Conservation (phyloP, 64 coral and sea anemone species). For the Stichodactyla helianthus region DNA sequence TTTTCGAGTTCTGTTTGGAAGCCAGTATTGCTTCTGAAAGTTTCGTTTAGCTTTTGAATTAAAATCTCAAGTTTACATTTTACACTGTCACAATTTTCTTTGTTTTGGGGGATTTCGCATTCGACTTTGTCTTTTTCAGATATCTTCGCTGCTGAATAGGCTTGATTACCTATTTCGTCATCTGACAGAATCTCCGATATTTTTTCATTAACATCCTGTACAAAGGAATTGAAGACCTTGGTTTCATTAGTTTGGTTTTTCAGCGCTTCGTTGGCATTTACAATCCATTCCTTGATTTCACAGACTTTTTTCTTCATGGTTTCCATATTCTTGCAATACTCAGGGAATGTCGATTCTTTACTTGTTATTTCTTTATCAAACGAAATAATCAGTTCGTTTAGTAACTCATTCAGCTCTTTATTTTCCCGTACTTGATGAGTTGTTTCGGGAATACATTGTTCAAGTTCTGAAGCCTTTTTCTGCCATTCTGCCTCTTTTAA, state of each 20-base stretch:
- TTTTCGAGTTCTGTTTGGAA: not conserved
- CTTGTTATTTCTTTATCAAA: slow-evolving; percentile 24
- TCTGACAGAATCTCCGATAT: not conserved
- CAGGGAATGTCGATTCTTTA: not conserved
- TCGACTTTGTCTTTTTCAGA: not conserved
- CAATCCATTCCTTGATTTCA: not conserved
- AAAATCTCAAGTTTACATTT: not conserved
- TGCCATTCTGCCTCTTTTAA: not conserved
- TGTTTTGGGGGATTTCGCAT: not conserved
- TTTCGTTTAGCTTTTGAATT: slow-evolving; percentile 21
- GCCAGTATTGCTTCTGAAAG: not conserved
- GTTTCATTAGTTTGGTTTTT: not conserved
- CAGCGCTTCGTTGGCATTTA: not conserved
- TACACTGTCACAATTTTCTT: not conserved
- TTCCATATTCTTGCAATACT: not conserved
- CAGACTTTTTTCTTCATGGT: not conserved
- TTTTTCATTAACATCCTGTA: not conserved
- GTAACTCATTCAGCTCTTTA: slow-evolving; percentile 33
- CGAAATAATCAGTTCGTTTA: slow-evolving; percentile 1
- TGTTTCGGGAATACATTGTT: slow-evolving; percentile 6
- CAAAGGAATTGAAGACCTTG: not conserved
- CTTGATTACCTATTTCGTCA: not conserved
- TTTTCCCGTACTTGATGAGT: slow-evolving; percentile 44
- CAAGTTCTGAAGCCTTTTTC: not conserved
- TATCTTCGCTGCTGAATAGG: not conserved